phyloP scores from a whole-genome alignment of 2,113 vertebrate species.

The Orycteropus afer region DNA sequence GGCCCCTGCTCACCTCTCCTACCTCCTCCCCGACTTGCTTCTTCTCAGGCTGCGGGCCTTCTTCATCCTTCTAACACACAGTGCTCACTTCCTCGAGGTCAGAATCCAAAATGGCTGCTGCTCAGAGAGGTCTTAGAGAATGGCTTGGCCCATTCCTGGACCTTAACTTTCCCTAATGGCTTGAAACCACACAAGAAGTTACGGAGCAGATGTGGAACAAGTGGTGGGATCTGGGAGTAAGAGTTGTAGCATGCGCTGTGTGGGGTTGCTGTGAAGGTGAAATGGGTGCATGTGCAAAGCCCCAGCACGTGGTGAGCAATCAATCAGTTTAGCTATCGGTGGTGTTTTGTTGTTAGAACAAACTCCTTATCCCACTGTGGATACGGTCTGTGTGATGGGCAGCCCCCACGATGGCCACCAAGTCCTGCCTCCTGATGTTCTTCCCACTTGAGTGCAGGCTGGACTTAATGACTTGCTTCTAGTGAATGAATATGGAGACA shows the following conservation, averaged over 20 bases:
- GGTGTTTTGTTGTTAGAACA: neutral
- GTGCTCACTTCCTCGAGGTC: neutral
- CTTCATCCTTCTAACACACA: neutral
- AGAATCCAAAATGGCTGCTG: neutral
- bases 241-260: too few relatives aligned
- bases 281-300: neutral
- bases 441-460: neutral
- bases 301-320: neutral
- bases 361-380: neutral
- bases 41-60: neutral
- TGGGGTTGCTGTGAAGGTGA: neutral
- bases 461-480: neutral
- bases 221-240: neutral
- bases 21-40: neutral
- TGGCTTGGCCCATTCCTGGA: neutral
- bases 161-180: neutral
- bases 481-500: neutral
- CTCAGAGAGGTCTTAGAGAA: neutral
- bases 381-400: neutral
- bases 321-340: neutral
- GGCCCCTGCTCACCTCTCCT: neutral
- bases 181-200: neutral
- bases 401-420: neutral
- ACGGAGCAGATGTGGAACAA: neutral
- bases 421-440: neutral